A percentile compares a stretch with the other conserved stretches of the same genome.
phyloP scores from a whole-genome alignment of 2,888 invertebrate species.

The Sclerodermus sp. region DNA sequence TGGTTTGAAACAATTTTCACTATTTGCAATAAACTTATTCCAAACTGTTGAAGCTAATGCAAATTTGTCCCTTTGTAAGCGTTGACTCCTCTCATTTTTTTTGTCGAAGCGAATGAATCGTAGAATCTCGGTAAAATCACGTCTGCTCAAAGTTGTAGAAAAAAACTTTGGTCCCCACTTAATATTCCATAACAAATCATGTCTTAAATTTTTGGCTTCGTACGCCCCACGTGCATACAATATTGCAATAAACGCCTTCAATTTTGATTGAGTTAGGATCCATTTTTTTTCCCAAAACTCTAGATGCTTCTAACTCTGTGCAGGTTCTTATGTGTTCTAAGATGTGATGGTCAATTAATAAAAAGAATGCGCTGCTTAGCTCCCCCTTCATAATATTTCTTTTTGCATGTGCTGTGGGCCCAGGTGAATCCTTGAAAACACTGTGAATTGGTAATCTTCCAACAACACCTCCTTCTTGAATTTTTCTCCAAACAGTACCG shows the following conservation, averaged over 20 bases:
- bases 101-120: conserved; percentile 26
- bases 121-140: conserved; percentile 26
- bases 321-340: conserved; percentile 17
- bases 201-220: conserved; percentile 18
- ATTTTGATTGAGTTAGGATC: conserved; percentile 17
- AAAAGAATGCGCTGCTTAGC: conserved; percentile 26
- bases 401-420: conserved; percentile 27
- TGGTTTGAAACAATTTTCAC: conserved; percentile 20
- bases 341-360: conserved; percentile 26
- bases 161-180: conserved; percentile 29
- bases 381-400: conserved; percentile 28
- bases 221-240: conserved; percentile 29
- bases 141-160: conserved; percentile 23
- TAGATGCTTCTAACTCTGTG: conserved; percentile 18
- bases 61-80: conserved; percentile 28
- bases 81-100: conserved; percentile 22
- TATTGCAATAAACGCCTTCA: conserved; percentile 22
- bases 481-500: conserved; percentile 12
- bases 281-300: conserved; percentile 22
- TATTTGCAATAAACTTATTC: conserved; percentile 30
- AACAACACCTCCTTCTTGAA: conserved; percentile 11
- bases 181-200: conserved; percentile 21
- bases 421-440: conserved; percentile 13
- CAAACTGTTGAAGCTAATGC: conserved; percentile 26
- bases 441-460: conserved; percentile 13